Conservation (phyloP, 2,797 vertebrate genomes). For the Mormyrops attenuatus region DNA sequence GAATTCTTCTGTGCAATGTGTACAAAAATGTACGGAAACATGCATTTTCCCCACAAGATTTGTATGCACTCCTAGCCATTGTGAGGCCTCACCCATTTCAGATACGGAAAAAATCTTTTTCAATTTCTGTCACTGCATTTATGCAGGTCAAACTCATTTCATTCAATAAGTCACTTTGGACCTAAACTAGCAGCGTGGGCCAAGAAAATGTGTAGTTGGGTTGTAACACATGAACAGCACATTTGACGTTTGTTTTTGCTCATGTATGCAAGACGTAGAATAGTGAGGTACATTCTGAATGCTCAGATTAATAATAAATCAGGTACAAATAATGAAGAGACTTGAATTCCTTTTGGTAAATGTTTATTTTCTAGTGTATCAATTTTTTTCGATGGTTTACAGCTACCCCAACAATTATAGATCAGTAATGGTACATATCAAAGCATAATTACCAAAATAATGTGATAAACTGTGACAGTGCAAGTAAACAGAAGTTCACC, state of each 20-base stretch:
- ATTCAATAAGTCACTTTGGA: not conserved
- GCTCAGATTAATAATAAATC: not conserved
- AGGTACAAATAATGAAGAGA: not conserved
- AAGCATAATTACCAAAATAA: not conserved
- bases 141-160: not conserved
- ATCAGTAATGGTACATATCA: not conserved
- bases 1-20: not conserved
- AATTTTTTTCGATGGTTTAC: not conserved
- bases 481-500: not conserved
- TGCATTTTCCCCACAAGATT: not conserved
- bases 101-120: not conserved
- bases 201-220: not conserved
- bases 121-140: not conserved
- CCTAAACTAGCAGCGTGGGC: not conserved
- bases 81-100: not conserved
- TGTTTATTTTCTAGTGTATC: not conserved
- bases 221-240: not conserved
- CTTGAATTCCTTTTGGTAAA: not conserved
- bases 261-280: not conserved
- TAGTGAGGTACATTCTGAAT: not conserved
- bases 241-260: not conserved
- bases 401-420: not conserved
- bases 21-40: not conserved
- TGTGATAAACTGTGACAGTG: not conserved
- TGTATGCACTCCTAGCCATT: not conserved